Percentiles rank a stretch among this genome's conserved stretches.
Evolutionary conservation across 1,140 invertebrate species (phyloP).

Genomic region (Lepidurus couesii): DNA sequence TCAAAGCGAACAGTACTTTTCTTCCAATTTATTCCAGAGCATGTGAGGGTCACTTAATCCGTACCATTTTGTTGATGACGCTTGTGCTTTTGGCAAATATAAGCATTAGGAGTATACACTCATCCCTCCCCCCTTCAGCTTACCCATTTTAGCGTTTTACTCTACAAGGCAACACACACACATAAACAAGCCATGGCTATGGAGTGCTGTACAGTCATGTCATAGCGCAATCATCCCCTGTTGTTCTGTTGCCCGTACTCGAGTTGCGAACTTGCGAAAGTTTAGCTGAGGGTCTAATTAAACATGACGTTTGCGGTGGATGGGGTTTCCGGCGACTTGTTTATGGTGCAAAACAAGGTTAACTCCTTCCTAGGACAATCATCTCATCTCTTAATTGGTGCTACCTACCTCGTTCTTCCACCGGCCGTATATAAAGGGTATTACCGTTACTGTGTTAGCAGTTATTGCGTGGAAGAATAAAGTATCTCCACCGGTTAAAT

Average conservation of each 20-base stretch:
- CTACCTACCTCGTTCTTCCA: neutral
- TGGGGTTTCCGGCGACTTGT: constrained; percentile 7
- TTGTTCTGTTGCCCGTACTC: neutral
- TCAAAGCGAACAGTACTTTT: neutral
- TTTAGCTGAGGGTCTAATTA: neutral
- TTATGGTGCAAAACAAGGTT: neutral
- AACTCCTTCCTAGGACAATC: neutral
- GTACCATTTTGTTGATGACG: neutral
- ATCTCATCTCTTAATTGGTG: constrained; percentile 16
- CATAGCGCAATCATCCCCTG: neutral
- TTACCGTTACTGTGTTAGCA: neutral
- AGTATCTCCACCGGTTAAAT: too few relatives aligned
- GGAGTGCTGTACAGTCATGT: neutral
- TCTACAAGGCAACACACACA: neutral
- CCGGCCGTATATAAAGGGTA: neutral
- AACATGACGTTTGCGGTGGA: constrained; percentile 13
- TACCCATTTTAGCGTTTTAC: neutral
- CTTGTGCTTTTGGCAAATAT: neutral
- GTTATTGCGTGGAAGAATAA: neutral
- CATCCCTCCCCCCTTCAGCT: neutral
- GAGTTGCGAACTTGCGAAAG: neutral
- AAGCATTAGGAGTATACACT: neutral
- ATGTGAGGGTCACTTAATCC: neutral
- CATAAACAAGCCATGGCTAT: neutral
- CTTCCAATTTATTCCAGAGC: neutral